phyloP scores from a whole-genome alignment of 2,113 vertebrate genomes.

The Leucopsar rothschildi region DNA sequence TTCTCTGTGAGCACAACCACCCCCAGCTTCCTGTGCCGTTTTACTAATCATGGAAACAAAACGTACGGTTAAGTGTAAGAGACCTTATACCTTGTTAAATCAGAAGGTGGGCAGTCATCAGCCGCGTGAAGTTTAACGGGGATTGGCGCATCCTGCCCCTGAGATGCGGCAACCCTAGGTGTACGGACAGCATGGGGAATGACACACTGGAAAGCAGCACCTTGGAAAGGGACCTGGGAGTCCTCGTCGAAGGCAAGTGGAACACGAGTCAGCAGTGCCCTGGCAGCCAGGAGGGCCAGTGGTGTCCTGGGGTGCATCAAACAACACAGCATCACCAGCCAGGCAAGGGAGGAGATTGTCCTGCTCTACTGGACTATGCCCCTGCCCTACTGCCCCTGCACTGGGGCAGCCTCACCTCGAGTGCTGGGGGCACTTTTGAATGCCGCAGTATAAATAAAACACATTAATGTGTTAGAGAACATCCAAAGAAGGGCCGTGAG shows the following conservation, averaged over 20 bases:
- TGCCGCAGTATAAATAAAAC: neutral
- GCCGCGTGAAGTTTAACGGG: neutral
- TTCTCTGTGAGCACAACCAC: fast-evolving
- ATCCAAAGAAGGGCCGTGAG: fast-evolving
- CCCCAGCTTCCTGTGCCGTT: fast-evolving
- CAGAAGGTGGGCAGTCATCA: too few relatives aligned
- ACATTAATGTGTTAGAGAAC: neutral
- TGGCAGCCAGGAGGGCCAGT: neutral
- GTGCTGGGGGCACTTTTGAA: neutral
- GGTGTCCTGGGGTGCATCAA: fast-evolving
- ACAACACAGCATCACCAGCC: fast-evolving
- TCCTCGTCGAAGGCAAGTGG: fast-evolving
- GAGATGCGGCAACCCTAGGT: neutral
- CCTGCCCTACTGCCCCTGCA: neutral
- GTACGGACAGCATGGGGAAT: neutral
- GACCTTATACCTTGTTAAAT: neutral
- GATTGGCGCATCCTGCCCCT: neutral
- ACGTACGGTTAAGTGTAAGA: neutral
- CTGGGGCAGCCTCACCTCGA: fast-evolving
- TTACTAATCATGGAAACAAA: neutral
- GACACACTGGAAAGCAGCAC: neutral
- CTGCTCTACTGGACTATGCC: neutral
- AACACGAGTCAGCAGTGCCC: neutral
- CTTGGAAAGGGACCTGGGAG: fast-evolving
- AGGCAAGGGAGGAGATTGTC: neutral